A percentile compares a stretch with the other conserved stretches of the same genome.
Evolutionary conservation across 2,888 invertebrate species (phyloP).

Genomic region (Blastobasis lacticolella): DNA sequence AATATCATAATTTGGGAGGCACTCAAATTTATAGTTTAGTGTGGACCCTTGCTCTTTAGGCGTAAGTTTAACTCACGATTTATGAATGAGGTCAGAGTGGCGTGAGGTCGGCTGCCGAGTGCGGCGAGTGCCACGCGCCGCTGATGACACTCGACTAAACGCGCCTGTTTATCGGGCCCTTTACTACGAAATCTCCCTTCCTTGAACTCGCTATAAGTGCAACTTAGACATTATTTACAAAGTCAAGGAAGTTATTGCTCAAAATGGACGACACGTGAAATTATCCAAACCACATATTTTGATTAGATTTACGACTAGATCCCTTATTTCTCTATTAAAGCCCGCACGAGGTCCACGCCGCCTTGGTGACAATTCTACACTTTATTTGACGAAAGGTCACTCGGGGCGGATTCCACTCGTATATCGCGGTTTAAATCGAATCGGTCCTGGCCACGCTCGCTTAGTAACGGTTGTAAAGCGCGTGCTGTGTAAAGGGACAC

Average conservation of each 20-base stretch:
- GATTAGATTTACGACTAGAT: constrained; percentile 17
- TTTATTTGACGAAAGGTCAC: constrained; percentile 8
- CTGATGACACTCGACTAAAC: constrained; percentile 9
- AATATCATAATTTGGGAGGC: constrained; percentile 30
- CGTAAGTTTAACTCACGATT: constrained; percentile 63
- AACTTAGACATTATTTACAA: no score
- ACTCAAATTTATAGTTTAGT: constrained; percentile 34
- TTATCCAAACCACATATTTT: constrained; percentile 7
- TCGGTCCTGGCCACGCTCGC: constrained; percentile 33
- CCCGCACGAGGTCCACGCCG: constrained; percentile 16
- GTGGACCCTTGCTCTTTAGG: constrained; percentile 49
- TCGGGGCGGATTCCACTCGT: constrained; percentile 5
- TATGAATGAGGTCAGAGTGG: constrained; percentile 68
- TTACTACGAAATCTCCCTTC: constrained; percentile 1
- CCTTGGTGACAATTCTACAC: constrained; percentile 21
- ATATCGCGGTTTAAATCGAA: constrained; percentile 10
- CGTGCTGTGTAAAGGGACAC: constrained; percentile 46
- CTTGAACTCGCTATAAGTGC: constrained; percentile 7
- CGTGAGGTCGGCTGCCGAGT: constrained; percentile 40
- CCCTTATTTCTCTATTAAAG: constrained; percentile 15
- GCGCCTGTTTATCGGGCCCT: constrained; percentile 4
- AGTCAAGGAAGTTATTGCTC: no score
- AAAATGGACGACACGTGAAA: no score
- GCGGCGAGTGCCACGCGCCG: no score
- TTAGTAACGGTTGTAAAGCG: constrained; percentile 37